A percentile compares a stretch with the other conserved stretches of the same genome.
Conservation (phyloP, 1,140 invertebrate species). For the Drosophila repletoides region DNA sequence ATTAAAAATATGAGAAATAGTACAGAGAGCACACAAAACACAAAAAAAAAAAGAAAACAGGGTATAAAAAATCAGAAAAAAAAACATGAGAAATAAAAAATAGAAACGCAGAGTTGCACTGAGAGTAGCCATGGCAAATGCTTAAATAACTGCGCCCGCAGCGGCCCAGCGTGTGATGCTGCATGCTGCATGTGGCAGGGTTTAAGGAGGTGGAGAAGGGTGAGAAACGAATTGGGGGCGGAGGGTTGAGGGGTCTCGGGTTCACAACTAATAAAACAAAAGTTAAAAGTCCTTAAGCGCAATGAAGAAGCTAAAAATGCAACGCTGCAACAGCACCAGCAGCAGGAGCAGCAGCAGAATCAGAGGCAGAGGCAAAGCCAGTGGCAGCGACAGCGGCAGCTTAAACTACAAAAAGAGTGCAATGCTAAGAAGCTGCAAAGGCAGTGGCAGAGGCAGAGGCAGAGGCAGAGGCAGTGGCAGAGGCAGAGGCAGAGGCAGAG, state of each 20-base stretch:
- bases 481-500: slow-evolving; percentile 33
- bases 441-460: not conserved
- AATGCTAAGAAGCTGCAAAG: slow-evolving; percentile 20
- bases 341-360: not conserved
- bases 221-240: not conserved
- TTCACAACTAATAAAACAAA: slow-evolving; percentile 81
- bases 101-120: slow-evolving; percentile 5
- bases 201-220: not conserved
- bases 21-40: slow-evolving; percentile 32
- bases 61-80: not conserved
- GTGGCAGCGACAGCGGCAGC: slow-evolving; percentile 55
- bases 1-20: slow-evolving; percentile 81
- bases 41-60: slow-evolving; percentile 21
- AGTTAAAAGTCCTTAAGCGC: slow-evolving; percentile 82
- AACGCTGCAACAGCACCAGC: slow-evolving; percentile 47
- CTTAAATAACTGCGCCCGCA: slow-evolving; percentile 42
- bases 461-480: not conserved
- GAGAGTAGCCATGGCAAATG: slow-evolving; percentile 43
- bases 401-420: slow-evolving; percentile 68
- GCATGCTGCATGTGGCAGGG: too few species aligned
- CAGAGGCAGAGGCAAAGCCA: slow-evolving; percentile 1
- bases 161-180: not conserved
- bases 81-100: slow-evolving; percentile 1
- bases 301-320: slow-evolving; percentile 80
- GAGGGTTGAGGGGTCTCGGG: slow-evolving; percentile 3